These are phyloP conservation scores for Australoheros facetus DNA, from an alignment of 2,797 vertebrate genomes.

Conservation along the genomic window DNA sequence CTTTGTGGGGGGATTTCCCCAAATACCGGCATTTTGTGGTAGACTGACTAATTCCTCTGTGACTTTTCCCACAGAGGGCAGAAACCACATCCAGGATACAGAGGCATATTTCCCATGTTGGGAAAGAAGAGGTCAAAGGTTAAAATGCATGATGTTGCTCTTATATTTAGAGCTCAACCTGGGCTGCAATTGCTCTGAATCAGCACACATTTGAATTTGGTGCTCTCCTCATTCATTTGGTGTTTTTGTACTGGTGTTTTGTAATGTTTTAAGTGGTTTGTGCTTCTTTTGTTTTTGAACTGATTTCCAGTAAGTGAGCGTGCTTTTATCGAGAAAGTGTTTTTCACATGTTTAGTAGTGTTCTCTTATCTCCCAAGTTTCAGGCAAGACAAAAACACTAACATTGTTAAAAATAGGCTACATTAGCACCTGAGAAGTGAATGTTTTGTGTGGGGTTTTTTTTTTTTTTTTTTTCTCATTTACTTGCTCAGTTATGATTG, in stretches of 20 bases:
- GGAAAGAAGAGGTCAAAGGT: conserved; percentile 43
- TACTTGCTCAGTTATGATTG: conserved; percentile 36
- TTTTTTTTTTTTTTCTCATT: conserved; percentile 31
- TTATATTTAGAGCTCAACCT: conserved; percentile 15
- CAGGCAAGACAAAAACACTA: neutral
- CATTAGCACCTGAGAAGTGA: neutral
- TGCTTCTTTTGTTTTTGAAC: neutral
- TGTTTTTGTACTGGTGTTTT: neutral
- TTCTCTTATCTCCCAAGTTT: conserved; percentile 9
- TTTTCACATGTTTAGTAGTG: neutral
- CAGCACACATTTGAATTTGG: neutral
- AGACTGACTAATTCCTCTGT: conserved; percentile 23
- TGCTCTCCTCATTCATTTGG: neutral
- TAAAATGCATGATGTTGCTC: conserved; percentile 24
- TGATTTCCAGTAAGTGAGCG: neutral
- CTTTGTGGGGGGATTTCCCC: neutral
- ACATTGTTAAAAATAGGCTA: conserved; percentile 18
- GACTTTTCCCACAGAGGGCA: conserved; percentile 2
- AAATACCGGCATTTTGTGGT: conserved; percentile 6
- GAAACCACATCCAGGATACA: conserved; percentile 52
- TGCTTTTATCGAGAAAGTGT: neutral
- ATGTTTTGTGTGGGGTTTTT: neutral
- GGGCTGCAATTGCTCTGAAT: neutral
- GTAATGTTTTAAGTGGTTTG: neutral
- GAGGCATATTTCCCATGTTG: conserved; percentile 34